These are phyloP conservation scores for Cheirogaleus major DNA, from an alignment of 2,797 vertebrate species.

Conservation along the genomic window DNA sequence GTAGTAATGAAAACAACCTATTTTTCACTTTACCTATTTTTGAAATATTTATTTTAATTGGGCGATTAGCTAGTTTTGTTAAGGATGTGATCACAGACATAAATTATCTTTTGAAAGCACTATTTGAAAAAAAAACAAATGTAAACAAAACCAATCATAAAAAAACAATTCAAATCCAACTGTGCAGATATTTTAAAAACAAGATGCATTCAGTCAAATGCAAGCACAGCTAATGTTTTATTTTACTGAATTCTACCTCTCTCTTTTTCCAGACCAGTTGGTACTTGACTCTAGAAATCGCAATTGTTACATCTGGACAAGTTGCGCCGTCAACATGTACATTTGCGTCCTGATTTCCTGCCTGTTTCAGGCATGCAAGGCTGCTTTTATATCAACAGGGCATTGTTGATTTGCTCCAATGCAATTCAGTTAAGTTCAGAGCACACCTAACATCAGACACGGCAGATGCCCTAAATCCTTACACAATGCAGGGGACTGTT, in stretches of 20 bases:
- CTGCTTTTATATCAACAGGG: neutral
- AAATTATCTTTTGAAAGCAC: constrained; percentile 64
- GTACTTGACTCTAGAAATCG: neutral
- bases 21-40: constrained; percentile 62
- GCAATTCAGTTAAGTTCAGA: neutral
- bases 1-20: constrained; percentile 36
- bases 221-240: neutral
- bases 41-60: constrained; percentile 61
- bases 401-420: neutral
- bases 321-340: neutral
- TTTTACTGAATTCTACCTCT: neutral
- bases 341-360: neutral
- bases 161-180: neutral
- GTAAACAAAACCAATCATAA: constrained; percentile 64
- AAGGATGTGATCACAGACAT: constrained; percentile 50
- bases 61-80: constrained; percentile 52
- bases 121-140: constrained; percentile 5
- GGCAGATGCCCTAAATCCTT: neutral
- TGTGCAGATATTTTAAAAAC: constrained; percentile 40
- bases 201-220: neutral
- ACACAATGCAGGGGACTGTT: neutral
- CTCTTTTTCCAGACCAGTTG: neutral
- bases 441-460: neutral
- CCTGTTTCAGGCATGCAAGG: neutral
- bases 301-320: neutral